Conservation (phyloP, 1,140 invertebrate genomes). For the Pseudomyrmex flavicornis region DNA sequence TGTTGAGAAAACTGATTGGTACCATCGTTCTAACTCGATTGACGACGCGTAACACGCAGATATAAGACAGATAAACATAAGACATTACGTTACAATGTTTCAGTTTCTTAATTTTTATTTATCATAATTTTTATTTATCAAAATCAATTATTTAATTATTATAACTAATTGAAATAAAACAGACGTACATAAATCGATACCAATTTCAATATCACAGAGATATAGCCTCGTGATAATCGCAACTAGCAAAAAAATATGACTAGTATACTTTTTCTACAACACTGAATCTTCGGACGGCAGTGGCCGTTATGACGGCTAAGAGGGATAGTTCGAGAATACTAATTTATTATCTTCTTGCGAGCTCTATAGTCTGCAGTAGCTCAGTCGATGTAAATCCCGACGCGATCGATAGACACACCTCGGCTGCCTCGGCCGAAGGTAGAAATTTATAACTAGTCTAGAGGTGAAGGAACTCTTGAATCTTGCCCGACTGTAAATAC, state of each 20-base stretch:
- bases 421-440: slow-evolving; percentile 74
- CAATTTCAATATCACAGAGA: no score
- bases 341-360: slow-evolving; percentile 78
- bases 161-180: no score
- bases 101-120: no score
- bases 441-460: slow-evolving; percentile 76
- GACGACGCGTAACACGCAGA: no score
- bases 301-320: slow-evolving; percentile 25
- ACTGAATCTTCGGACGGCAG: background rate
- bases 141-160: no score
- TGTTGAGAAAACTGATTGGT: slow-evolving; percentile 16
- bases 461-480: slow-evolving; percentile 83
- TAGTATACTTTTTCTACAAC: background rate
- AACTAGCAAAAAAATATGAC: no score
- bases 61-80: no score
- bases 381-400: slow-evolving; percentile 80
- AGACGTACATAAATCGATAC: no score
- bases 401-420: slow-evolving; percentile 78
- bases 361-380: slow-evolving; percentile 28
- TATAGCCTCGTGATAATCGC: no score
- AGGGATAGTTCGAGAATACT: slow-evolving; percentile 67
- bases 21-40: slow-evolving; percentile 4
- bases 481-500: slow-evolving; percentile 67
- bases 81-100: no score
- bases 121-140: no score